Conservation (phyloP, 1,140 invertebrate genomes). For the Orchestia grillus region DNA sequence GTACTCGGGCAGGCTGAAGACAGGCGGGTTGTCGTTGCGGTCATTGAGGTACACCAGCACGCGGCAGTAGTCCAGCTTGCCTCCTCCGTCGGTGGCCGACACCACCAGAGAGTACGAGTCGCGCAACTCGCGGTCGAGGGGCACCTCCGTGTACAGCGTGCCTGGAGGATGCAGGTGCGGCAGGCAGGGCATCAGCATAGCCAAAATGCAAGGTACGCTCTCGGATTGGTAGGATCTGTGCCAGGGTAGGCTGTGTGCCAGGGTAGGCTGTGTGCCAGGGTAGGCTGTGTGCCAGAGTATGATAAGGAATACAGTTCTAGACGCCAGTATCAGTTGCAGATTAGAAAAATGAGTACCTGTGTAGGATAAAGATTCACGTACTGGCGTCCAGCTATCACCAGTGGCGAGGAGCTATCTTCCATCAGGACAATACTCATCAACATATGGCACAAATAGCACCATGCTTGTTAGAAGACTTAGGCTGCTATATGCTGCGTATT, state of each 20-base stretch:
- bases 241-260: not conserved
- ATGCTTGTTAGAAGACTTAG: too few relatives aligned
- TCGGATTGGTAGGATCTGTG: too few relatives aligned
- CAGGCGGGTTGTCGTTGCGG: conserved; percentile 89
- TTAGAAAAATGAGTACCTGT: too few relatives aligned
- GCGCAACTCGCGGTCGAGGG: conserved; percentile 83
- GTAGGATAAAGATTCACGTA: too few relatives aligned
- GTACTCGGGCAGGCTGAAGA: conserved; percentile 85
- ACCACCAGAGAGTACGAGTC: conserved; percentile 84
- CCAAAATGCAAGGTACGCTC: too few relatives aligned
- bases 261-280: not conserved
- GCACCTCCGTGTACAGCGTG: conserved; percentile 82
- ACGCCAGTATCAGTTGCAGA: too few relatives aligned
- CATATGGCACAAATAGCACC: too few relatives aligned
- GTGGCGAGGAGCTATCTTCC: too few relatives aligned
- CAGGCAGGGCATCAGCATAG: too few relatives aligned
- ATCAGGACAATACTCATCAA: too few relatives aligned
- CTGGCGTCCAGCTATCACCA: too few relatives aligned
- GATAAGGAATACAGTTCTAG: not conserved
- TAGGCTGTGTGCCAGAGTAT: not conserved
- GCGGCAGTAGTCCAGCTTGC: conserved; percentile 83
- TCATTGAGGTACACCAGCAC: conserved; percentile 85
- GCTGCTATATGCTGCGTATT: too few relatives aligned
- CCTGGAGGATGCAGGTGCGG: conserved; percentile 73
- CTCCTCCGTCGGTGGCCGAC: conserved; percentile 85